These are phyloP conservation scores for Todus mexicanus DNA, from an alignment of 2,797 vertebrate species.

Conservation along the genomic window DNA sequence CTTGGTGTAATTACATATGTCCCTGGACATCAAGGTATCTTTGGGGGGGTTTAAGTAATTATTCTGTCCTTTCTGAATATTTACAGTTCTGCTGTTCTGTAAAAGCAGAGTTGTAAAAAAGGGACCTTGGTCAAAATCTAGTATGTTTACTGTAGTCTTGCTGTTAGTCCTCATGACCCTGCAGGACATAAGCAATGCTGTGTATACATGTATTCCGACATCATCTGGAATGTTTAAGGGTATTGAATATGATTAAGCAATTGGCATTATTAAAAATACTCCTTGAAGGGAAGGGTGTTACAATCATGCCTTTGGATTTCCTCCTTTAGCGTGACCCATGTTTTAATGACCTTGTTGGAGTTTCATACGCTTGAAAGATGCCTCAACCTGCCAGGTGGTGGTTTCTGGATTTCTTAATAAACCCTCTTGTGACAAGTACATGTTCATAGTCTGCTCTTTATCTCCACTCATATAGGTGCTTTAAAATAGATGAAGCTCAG, in stretches of 20 bases:
- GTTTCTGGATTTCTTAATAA: neutral
- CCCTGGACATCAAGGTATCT: neutral
- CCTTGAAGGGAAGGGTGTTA: neutral
- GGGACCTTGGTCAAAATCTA: neutral
- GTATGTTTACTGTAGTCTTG: neutral
- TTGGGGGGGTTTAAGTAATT: neutral
- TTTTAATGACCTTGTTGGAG: neutral
- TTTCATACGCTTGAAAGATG: neutral
- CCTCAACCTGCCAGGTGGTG: neutral
- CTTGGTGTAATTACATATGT: neutral
- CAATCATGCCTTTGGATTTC: neutral
- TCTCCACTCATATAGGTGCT: neutral
- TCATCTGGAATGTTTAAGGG: neutral
- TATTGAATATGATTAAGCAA: neutral
- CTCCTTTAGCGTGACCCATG: neutral
- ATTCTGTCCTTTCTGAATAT: neutral
- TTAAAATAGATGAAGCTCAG: neutral
- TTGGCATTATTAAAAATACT: neutral
- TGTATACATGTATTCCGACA: neutral
- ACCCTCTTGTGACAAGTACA: neutral
- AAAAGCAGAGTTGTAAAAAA: neutral
- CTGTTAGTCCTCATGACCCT: neutral
- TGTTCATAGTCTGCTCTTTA: neutral
- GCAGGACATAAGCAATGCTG: neutral
- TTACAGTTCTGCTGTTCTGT: neutral